Base-by-base conservation (phyloP, 2,888 invertebrate species). In the Netelia inedita region DNA sequence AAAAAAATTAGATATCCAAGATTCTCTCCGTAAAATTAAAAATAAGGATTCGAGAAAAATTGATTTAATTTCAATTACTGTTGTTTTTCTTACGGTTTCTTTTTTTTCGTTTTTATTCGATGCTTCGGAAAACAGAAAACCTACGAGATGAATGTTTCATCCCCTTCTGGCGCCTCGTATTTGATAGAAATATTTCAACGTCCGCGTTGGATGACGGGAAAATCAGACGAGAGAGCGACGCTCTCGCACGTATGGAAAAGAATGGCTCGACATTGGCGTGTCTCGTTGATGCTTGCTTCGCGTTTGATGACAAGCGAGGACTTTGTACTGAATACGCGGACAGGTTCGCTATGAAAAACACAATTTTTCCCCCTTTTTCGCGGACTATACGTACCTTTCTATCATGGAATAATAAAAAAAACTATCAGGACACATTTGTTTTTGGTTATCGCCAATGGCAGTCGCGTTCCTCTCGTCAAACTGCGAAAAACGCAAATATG, bases 391-490 rank as follows among this genome's bases (percentile, higher is more conserved):
- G 19, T 57, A 57, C 57, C 8, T 57, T 46, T 57, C 57, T 19
- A 57, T 57, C 57, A 57, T n/a, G 28, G 6, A 66, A 80, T 63
- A 50, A 21, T 35, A 59, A 79, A 66, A 69, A 21, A 59, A 73
- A 87, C 88, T 91, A 91, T 92, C 91, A 88, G 87, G 87, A 88
- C 89, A 91, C 92, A 92, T 92, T 92, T 92, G 91, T 92, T 92
- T 92, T 91, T 91, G 91, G 91, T 92, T 92, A 92, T 92, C 92
- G 85, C 3, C 21, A 59, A 21, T 23, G 28, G 16, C 19, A n/a
- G 41, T 19, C 65, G 9, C 28, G 41, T 65, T 19, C 35, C 65
- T 66, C 86, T 86, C 89, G 90, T 91, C 88, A 89, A n/a, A 21
- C 69, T 59, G 86, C 85, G 83, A 86, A 85, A 88, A 86, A 89